Conservation (phyloP, 2,113 vertebrate species). For the Pseudopodoces humilis region DNA sequence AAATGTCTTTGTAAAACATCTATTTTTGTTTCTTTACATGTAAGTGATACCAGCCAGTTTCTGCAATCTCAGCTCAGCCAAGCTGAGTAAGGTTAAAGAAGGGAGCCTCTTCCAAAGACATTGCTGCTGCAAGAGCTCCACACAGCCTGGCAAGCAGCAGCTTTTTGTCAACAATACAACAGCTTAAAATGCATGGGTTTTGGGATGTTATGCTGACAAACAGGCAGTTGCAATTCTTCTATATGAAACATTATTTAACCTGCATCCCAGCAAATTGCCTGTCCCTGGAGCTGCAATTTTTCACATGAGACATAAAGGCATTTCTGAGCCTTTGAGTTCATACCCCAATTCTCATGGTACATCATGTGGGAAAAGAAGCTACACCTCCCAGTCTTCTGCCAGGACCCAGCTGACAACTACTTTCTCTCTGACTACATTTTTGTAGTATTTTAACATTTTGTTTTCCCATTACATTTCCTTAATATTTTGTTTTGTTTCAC, state of each 20-base stretch:
- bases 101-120: background rate
- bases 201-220: constrained; percentile 31
- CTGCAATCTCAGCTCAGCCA: background rate
- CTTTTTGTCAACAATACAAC: background rate
- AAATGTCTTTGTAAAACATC: background rate
- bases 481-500: background rate
- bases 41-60: background rate
- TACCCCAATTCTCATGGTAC: constrained; percentile 4
- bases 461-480: background rate
- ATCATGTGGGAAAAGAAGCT: background rate
- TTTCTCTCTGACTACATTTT: background rate
- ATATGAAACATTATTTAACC: constrained; percentile 36
- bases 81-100: background rate
- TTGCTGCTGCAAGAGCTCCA: background rate
- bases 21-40: background rate
- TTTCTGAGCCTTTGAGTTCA: background rate
- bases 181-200: constrained; percentile 24
- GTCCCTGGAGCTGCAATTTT: constrained; percentile 19
- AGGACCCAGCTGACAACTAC: background rate
- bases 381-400: background rate
- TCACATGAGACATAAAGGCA: constrained; percentile 13
- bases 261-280: constrained; percentile 31
- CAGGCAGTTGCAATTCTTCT: constrained; percentile 8
- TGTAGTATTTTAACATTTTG: background rate
- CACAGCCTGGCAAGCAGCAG: background rate